phyloP scores from a whole-genome alignment of 92 coral and sea anemone species.

The Galaxea fascicularis region DNA sequence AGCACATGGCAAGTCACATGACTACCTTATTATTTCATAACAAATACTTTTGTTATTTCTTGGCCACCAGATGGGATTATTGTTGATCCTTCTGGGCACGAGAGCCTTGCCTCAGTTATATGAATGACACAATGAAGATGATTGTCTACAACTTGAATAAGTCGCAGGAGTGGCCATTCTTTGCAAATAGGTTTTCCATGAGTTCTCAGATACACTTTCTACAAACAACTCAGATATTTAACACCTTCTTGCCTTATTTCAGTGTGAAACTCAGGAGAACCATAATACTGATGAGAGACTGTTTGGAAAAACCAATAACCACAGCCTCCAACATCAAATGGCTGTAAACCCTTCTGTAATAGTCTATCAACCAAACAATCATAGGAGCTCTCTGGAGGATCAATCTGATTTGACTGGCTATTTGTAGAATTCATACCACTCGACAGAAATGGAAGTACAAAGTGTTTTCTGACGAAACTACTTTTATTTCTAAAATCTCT shows the following conservation, averaged over 20 bases:
- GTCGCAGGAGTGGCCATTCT: slow-evolving; percentile 58
- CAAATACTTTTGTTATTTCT: slow-evolving; percentile 18
- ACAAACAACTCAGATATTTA: slow-evolving; percentile 49
- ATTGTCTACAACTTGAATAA: slow-evolving; percentile 23
- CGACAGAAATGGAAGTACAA: slow-evolving; percentile 41
- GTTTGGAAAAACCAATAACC: slow-evolving; percentile 63
- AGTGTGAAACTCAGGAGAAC: slow-evolving; percentile 43
- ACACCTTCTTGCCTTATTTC: slow-evolving; percentile 55
- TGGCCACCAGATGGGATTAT: slow-evolving; percentile 25
- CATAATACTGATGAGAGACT: slow-evolving; percentile 52
- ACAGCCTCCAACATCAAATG: slow-evolving; percentile 63
- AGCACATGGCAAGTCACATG: no score
- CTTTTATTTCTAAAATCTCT: slow-evolving; percentile 37
- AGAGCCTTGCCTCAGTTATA: slow-evolving; percentile 48
- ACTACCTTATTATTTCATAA: no score
- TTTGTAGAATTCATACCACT: slow-evolving; percentile 28
- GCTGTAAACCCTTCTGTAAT: slow-evolving; percentile 53
- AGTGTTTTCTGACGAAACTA: slow-evolving; percentile 40
- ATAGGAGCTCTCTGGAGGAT: slow-evolving; percentile 24
- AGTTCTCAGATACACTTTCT: slow-evolving; percentile 47
- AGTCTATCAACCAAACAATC: slow-evolving; percentile 44
- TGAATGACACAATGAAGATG: slow-evolving; percentile 53
- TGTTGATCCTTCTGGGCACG: slow-evolving; percentile 48
- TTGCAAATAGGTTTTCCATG: slow-evolving; percentile 59
- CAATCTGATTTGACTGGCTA: slow-evolving; percentile 15